Evolutionary conservation across 2,888 invertebrate genomes (phyloP).

Genomic region (Tanaodytes sp.): DNA sequence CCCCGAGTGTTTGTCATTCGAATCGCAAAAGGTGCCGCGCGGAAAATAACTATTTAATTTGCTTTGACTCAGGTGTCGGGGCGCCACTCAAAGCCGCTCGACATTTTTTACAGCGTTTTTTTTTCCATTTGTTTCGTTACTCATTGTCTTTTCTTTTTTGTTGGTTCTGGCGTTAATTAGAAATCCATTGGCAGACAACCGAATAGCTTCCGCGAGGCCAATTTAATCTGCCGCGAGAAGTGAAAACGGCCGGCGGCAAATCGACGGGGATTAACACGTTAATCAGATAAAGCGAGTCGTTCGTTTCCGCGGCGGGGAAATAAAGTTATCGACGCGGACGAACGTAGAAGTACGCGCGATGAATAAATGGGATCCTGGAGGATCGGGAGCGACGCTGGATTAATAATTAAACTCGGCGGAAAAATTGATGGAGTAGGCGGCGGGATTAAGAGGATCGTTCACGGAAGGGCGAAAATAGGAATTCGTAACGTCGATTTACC

Average conservation of each 20-base stretch:
- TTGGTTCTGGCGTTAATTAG: constrained; percentile 21
- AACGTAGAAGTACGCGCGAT: constrained; percentile 35
- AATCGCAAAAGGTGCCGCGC: constrained; percentile 34
- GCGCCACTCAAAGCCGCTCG: constrained; percentile 3
- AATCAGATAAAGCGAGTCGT: constrained; percentile 41
- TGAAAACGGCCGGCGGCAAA: constrained; percentile 13
- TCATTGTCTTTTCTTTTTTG: constrained; percentile 9
- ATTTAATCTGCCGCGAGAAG: constrained; percentile 14
- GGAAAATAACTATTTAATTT: constrained; percentile 45
- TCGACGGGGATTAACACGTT: constrained; percentile 36
- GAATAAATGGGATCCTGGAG: constrained; percentile 45
- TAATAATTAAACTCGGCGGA: constrained; percentile 40
- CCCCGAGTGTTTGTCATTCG: constrained; percentile 22
- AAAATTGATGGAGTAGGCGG: constrained; percentile 39
- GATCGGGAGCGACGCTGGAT: constrained; percentile 47
- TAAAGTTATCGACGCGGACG: constrained; percentile 30
- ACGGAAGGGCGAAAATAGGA: constrained; percentile 34
- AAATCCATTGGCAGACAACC: constrained; percentile 4
- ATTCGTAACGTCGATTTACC: constrained; percentile 29
- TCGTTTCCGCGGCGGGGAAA: constrained; percentile 28
- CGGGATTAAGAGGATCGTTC: constrained; percentile 27
- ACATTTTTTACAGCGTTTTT: neutral
- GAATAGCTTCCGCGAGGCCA: constrained; percentile 9
- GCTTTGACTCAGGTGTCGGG: constrained; percentile 33
- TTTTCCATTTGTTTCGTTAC: too few relatives aligned